phyloP scores from a whole-genome alignment of 2,113 vertebrate genomes.

The Odontophorus gujanensis region DNA sequence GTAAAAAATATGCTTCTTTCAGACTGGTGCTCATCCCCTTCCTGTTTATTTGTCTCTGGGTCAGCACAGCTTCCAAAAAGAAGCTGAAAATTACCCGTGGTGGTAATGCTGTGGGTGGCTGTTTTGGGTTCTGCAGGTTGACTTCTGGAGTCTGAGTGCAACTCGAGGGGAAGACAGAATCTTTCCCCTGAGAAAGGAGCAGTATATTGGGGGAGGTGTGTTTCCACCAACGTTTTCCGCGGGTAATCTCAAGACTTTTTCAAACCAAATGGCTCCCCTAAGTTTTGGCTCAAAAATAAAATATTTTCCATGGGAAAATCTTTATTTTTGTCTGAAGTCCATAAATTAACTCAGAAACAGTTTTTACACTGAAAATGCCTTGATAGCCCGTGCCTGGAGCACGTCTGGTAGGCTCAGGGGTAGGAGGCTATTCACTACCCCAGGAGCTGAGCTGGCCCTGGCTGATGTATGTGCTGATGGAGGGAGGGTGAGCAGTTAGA shows the following conservation, averaged over 20 bases:
- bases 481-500: not conserved
- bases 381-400: not conserved
- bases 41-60: not conserved
- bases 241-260: not conserved
- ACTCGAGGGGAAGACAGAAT: not conserved
- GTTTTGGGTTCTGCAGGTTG: not conserved
- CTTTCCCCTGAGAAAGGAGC: not conserved
- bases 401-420: not conserved
- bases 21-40: not conserved
- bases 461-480: not conserved
- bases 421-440: not conserved
- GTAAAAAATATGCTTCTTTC: slow-evolving; percentile 40
- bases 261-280: not conserved
- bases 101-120: rapidly evolving
- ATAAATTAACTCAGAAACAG: not conserved
- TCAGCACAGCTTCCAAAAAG: not conserved
- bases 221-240: not conserved
- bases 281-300: not conserved
- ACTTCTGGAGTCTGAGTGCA: not conserved
- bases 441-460: not conserved
- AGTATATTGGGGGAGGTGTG: not conserved
- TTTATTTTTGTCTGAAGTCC: not conserved
- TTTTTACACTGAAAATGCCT: not conserved
- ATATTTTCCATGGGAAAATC: not conserved
- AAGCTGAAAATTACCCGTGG: not conserved